These are phyloP conservation scores for Tachysurus vachellii DNA, from an alignment of 2,113 vertebrate genomes.

Conservation along the genomic window DNA sequence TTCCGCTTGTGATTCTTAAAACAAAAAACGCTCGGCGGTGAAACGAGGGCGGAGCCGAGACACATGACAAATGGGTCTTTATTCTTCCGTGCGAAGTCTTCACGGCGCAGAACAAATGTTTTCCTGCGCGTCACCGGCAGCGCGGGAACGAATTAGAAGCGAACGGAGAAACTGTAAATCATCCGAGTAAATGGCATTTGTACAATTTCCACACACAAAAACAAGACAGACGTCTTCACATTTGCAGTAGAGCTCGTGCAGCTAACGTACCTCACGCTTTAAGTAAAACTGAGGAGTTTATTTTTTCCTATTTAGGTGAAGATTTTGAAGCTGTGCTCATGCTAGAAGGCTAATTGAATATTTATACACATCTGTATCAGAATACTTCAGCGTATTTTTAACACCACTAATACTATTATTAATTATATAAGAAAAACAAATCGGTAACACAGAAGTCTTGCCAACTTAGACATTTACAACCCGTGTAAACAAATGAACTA, in stretches of 20 bases:
- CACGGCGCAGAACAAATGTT: conserved; percentile 43
- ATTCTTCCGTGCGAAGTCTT: conserved; percentile 37
- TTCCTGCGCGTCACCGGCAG: conserved; percentile 11
- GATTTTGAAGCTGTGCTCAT: not conserved
- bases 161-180: conserved; percentile 13
- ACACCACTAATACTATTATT: not conserved
- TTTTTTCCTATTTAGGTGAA: not conserved
- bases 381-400: not conserved
- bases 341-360: not conserved
- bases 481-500: no score
- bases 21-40: conserved; percentile 36
- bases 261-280: not conserved
- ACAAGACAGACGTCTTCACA: not conserved
- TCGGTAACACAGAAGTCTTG: not conserved
- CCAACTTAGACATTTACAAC: not conserved
- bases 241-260: not conserved
- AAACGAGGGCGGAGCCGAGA: not conserved
- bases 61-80: conserved; percentile 48
- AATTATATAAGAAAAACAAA: not conserved
- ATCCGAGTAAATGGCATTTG: conserved; percentile 18
- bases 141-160: conserved; percentile 29
- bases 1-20: conserved; percentile 47
- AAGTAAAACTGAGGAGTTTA: not conserved
- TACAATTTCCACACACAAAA: not conserved
- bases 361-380: not conserved